A percentile compares a stretch with the other conserved stretches of the same genome.
Conservation (phyloP, 2,888 invertebrate species). For the Ormyrus nitidulus region DNA sequence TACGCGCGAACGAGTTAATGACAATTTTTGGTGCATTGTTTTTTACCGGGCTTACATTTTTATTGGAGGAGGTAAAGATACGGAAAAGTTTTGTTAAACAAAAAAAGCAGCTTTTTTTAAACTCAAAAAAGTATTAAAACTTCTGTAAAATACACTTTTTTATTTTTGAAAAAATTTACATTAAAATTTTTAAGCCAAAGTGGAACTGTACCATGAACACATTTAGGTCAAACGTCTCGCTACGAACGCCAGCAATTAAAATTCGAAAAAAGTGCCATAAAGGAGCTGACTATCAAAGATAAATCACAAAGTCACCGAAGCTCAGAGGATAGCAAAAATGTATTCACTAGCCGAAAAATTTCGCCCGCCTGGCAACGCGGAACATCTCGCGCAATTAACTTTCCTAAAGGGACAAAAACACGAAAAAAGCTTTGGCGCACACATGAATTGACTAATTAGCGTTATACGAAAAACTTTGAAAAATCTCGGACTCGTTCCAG, state of each 20-base stretch:
- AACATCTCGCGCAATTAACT: conserved; percentile 42
- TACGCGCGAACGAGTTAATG: no score
- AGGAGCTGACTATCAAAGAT: conserved; percentile 20
- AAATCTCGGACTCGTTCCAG: background rate
- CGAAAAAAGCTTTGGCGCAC: conserved; percentile 20
- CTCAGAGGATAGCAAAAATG: conserved; percentile 12
- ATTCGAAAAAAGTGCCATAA: background rate
- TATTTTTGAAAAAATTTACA: no score
- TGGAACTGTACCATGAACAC: background rate
- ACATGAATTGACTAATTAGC: conserved; percentile 15
- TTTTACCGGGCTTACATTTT: no score
- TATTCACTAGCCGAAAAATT: conserved; percentile 24
- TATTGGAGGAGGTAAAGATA: no score
- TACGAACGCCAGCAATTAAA: background rate
- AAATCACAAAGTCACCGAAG: background rate
- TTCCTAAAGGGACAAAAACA: conserved; percentile 18
- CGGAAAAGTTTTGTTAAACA: no score
- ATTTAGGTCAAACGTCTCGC: conserved; percentile 16
- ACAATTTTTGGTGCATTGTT: no score
- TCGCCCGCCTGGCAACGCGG: conserved; percentile 1
- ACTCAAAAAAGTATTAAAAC: no score
- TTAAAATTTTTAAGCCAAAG: no score
- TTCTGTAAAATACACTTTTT: no score
- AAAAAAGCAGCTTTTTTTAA: no score
- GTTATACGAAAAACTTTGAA: background rate